Conservation (phyloP, 2,113 vertebrate genomes). For the Cyanoramphus novaezelandiae region DNA sequence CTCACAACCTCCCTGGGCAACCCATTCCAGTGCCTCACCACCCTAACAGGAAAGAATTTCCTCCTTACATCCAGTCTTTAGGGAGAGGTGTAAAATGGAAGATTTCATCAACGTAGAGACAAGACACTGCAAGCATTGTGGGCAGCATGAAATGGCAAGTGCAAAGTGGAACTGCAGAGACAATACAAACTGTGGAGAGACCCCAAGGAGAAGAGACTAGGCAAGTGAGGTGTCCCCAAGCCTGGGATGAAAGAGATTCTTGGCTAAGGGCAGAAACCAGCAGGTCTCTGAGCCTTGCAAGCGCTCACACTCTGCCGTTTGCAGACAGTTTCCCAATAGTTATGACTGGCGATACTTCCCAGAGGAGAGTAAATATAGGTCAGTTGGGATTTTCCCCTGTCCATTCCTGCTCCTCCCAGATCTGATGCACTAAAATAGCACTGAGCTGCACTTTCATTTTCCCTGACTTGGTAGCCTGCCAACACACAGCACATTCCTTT, state of each 20-base stretch:
- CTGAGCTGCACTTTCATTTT: conserved; percentile 12
- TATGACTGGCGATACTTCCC: neutral
- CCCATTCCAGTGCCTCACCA: too few relatives aligned
- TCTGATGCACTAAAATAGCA: neutral
- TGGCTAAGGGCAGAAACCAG: neutral
- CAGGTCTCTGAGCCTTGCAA: neutral
- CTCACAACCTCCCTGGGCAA: too few relatives aligned
- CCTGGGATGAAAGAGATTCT: neutral
- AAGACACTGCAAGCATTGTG: neutral
- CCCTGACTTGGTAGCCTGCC: neutral
- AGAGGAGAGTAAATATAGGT: neutral
- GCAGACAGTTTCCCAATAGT: neutral
- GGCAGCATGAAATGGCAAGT: neutral
- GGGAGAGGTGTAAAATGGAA: neutral
- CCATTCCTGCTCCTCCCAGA: neutral
- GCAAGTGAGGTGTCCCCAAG: neutral
- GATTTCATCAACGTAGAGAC: neutral
- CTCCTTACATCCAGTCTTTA: neutral
- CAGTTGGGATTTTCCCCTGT: neutral
- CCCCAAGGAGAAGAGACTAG: neutral
- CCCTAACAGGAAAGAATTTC: too few relatives aligned
- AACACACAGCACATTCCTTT: conserved; percentile 25
- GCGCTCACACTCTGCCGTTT: neutral
- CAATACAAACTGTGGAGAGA: neutral
- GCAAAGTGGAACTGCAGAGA: neutral